Base-by-base conservation (phyloP, 2,797 vertebrate genomes). In the Hypotaenidia philippensis region DNA sequence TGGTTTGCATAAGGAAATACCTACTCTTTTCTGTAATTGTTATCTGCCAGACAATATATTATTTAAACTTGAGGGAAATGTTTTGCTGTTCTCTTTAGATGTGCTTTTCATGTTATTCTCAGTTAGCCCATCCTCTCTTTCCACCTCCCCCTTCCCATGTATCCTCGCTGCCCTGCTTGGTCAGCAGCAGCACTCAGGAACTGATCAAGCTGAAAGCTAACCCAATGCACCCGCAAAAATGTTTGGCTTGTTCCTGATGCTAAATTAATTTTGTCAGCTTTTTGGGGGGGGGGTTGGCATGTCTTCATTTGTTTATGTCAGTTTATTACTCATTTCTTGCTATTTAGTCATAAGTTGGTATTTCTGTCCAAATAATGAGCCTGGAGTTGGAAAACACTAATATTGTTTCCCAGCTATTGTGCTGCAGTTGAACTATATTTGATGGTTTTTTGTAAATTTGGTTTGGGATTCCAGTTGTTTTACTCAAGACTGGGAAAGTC, bases 261-360 rank as follows among this genome's bases (percentile, higher is more conserved):
- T 83, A 13, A 12, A 21, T 69, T 60, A 64, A 49, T 66, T 74
- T 68, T 82, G 26, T 29, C 68, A 19, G 26, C 0, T 64, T 80
- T 50, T 79, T 19, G 68, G 11, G 32, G 68, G 64, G 11, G 1
- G 6, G 25, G 71, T 56, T 81, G 81, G 66, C 70, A 57, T 57
- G 26, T 68, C 44, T 94, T 90, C 47, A 23, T 84, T 92, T 86
- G 76, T 83, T 94, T 86, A 38, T 90, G 59, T 91, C 83, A 65
- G 57, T 59, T 95, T 77, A 74, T 92, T 96, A 84, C 68, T 87
- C 40, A 41, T 83, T 84, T 90, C 74, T 92, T 90, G 60, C 40
- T 77, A 38, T 56, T 93, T 88, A 78, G 83, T 90, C 88, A 41
- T 45, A 53, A 87, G 31, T 49, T 83, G 59, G n/a, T 94, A 14